These are phyloP conservation scores for Protonemura montana DNA, from an alignment of 2,888 invertebrate genomes.

Conservation along the genomic window DNA sequence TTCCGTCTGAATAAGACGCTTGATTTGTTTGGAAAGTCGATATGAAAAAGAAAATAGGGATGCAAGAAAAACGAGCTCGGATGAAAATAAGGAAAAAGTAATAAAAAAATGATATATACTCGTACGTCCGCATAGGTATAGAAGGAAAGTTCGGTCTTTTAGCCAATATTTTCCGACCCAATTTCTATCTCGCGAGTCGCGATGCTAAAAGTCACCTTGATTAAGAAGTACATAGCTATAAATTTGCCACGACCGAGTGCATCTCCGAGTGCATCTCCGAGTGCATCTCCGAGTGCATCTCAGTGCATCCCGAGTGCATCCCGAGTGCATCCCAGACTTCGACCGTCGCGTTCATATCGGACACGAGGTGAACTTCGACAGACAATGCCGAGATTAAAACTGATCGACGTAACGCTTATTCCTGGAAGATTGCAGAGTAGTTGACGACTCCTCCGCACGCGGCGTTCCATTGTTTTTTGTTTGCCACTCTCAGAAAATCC, in stretches of 20 bases:
- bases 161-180: not conserved
- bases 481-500: not conserved
- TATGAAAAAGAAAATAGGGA: not conserved
- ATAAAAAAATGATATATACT: too few species aligned
- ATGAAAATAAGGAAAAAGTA: not conserved
- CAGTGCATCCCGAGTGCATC: not conserved
- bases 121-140: not conserved
- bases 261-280: not conserved
- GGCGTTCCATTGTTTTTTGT: not conserved
- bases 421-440: not conserved
- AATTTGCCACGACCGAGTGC: not conserved
- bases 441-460: too few species aligned
- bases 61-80: not conserved
- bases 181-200: not conserved
- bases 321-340: not conserved
- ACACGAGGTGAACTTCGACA: too few species aligned
- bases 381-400: not conserved
- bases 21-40: not conserved
- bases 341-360: too few species aligned
- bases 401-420: not conserved
- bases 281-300: not conserved
- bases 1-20: not conserved
- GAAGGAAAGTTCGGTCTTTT: not conserved
- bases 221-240: not conserved
- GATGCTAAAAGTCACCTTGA: not conserved